These are phyloP conservation scores for Sesia apiformis DNA, from an alignment of 2,888 invertebrate genomes.

Conservation along the genomic window DNA sequence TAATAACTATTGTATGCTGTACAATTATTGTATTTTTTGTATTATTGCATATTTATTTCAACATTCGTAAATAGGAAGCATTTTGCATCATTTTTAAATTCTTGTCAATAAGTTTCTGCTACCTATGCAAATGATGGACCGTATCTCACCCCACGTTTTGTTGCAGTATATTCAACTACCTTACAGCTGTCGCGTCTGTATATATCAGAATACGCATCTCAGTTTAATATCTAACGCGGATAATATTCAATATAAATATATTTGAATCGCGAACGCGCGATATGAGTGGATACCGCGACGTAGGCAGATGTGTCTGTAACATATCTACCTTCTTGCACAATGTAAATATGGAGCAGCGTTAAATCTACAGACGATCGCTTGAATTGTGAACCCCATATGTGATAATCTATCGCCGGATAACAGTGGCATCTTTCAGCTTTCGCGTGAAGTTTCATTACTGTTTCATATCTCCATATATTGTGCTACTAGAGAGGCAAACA, in stretches of 20 bases:
- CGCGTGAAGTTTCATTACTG: neutral
- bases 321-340: conserved; percentile 2
- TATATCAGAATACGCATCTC: conserved; percentile 19
- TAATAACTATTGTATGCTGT: too few relatives aligned
- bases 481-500: neutral
- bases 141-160: neutral
- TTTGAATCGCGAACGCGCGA: conserved; percentile 30
- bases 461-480: neutral
- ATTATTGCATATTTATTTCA: too few relatives aligned
- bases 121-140: neutral
- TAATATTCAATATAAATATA: conserved; percentile 42
- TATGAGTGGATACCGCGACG: conserved; percentile 18
- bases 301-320: conserved; percentile 28
- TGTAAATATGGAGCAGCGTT: neutral
- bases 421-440: neutral
- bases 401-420: neutral
- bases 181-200: conserved; percentile 43
- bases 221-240: conserved; percentile 46
- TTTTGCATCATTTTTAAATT: too few relatives aligned
- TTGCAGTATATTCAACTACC: conserved; percentile 14
- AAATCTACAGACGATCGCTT: neutral
- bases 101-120: neutral
- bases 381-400: too few relatives aligned
- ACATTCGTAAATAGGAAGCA: too few relatives aligned
- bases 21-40: too few relatives aligned